Base-by-base conservation (phyloP, 2,888 invertebrate species). In the Zygothrica quintamaculata region DNA sequence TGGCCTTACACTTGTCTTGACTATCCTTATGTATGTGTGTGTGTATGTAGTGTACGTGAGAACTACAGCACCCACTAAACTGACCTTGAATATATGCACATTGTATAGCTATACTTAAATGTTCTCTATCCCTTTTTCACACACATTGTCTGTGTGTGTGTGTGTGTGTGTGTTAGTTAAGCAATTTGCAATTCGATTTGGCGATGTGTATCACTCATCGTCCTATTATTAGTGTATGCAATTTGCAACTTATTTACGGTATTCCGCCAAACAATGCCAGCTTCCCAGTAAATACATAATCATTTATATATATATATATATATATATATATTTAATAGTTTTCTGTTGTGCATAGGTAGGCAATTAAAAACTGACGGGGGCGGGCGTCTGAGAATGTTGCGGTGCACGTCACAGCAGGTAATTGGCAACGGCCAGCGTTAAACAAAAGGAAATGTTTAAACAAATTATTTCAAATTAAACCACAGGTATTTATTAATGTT, bases 401-500 rank as follows among this genome's bases (percentile, higher is more conserved):
- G 59, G 67, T 59, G 68, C 51, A 53, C 64, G 47, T 57, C 57
- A 22, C 50, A 59, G 55, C 51, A 48, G 50, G 56, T 69, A 74
- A 74, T 74, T 72, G 75, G 44, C 58, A 68, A 52, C 56, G 69
- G 69, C 62, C 71, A 62, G 71, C 55, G 57, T 52, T 74, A 82
- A 87, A 82, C 73, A 87, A 86, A 77, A 82, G 84, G 80, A 77
- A 84, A 84, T 84, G 84, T 87, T 84, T 87, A 86, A 84, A 86
- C 84, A 84, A 84, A 84, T 86, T 84, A 84, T 84, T 84, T 88
- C 75, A 73, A 86, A 87, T 86, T 87, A 80, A 80, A 77, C 86
- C 80, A 69, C 84, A 87, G 77, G 86, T 84, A 88, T 84, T 84
- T 84, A 84, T 87, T 88, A 84, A 86, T 84, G 81, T 84, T 84